Percentiles rank a stretch among this genome's conserved stretches.
These are phyloP conservation scores for Nyctibius bracteatus DNA, from an alignment of 2,113 vertebrate species.

Conservation along the genomic window DNA sequence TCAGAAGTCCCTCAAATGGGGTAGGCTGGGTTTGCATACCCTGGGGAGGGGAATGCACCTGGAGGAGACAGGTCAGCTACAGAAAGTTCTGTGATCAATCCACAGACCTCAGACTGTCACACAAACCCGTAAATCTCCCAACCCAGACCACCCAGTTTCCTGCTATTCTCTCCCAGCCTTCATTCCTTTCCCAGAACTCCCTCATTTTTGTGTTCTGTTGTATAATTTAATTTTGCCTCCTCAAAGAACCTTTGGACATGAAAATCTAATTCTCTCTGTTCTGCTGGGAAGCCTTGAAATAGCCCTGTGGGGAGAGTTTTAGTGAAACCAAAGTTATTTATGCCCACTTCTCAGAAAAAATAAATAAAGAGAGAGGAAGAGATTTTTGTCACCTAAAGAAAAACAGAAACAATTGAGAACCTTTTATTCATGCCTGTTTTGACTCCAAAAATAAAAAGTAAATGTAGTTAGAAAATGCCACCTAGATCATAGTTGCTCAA, in stretches of 20 bases:
- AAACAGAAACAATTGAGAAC: background rate
- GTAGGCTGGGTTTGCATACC: background rate
- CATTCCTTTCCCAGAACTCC: background rate
- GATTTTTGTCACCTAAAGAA: background rate
- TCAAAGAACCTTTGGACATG: background rate
- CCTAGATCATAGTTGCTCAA: background rate
- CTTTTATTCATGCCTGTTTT: background rate
- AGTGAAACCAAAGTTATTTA: constrained; percentile 27
- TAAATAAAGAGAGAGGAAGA: background rate
- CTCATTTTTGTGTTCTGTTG: background rate
- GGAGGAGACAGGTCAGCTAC: background rate
- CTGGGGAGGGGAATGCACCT: background rate
- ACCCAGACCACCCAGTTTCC: background rate
- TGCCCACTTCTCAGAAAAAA: background rate
- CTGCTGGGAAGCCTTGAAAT: constrained; percentile 36
- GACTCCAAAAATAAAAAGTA: background rate
- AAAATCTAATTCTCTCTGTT: constrained; percentile 47
- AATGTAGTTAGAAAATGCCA: background rate
- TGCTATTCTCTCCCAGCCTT: background rate
- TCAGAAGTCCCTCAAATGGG: background rate
- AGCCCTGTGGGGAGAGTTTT: constrained; percentile 13
- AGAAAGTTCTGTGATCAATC: background rate
- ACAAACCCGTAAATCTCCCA: background rate
- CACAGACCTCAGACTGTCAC: background rate
- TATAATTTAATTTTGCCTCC: constrained; percentile 48